Conservation (phyloP, 1,140 invertebrate genomes). For the Tetragonula clypearis region DNA sequence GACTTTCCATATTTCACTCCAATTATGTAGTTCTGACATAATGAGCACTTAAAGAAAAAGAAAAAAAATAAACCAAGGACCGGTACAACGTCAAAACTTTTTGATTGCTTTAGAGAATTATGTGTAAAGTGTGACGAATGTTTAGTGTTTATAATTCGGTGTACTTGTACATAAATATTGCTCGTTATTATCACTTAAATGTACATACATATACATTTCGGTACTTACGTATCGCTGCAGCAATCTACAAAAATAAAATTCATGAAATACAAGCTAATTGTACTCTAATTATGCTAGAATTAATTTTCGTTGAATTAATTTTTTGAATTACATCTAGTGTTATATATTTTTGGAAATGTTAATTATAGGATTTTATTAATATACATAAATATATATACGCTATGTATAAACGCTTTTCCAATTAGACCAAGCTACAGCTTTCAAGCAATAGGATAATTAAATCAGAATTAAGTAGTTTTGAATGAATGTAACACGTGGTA, state of each 20-base stretch:
- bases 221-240: slow-evolving; percentile 73
- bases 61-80: slow-evolving; percentile 46
- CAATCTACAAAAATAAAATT: slow-evolving; percentile 68
- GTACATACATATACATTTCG: slow-evolving; percentile 76
- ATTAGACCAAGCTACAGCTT: background rate
- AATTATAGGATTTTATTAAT: background rate
- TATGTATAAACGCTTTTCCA: background rate
- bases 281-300: slow-evolving; percentile 44
- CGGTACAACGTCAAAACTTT: slow-evolving; percentile 62
- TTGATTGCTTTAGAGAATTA: slow-evolving; percentile 66
- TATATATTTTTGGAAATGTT: background rate
- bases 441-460: background rate
- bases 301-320: slow-evolving; percentile 21
- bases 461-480: background rate
- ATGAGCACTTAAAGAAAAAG: slow-evolving; percentile 52
- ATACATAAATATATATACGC: too few species aligned
- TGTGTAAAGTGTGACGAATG: slow-evolving; percentile 71
- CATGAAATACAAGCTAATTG: slow-evolving; percentile 58
- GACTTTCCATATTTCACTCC: slow-evolving; percentile 41
- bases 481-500: background rate
- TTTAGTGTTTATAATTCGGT: slow-evolving; percentile 80
- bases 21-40: slow-evolving; percentile 54
- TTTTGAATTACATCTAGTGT: background rate
- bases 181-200: slow-evolving; percentile 79
- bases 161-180: slow-evolving; percentile 80